Evolutionary conservation across 2,888 invertebrate species (phyloP), one percentile per base, ranked within the genome.

Genomic region (Gymnosoma rotundatum): DNA sequence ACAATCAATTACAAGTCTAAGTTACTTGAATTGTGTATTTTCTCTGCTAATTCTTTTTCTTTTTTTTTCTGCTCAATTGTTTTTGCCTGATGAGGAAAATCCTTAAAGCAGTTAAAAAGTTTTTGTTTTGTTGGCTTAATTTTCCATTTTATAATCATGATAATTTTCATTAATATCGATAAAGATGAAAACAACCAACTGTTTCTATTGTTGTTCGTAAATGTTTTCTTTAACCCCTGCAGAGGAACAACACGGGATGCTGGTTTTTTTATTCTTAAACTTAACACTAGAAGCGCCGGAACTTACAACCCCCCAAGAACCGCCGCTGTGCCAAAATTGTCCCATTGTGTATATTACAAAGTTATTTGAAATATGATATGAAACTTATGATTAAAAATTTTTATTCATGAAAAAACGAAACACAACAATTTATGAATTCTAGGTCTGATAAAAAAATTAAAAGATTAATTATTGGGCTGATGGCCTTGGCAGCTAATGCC

Each of bases 111-210:
- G 21, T 61, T 54, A 38, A 50, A 83, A 78, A 69, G 48, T 67
- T 80, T 83, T 74, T 50, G 5, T 74, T 64, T 16, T 72, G 64
- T 61, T 76, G 72, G 72, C 72, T 76, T 78, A 73, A 73, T 74
- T 83, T 83, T 36, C 32, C 38, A 18, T 83, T 54, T 69, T 60
- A 21, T 52, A 74, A 83, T 74, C 45, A 70, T 69, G 64, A 74
- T 74, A 69, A 78, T 83, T 83, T 83, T 70, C 69, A 58, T 74
- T 74, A 42, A 74, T 74, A 74, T 83, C 74, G 64, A 78, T 78
- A 66, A 78, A 58, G 56, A 63, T 50, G 45, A 64, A 63, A 64
- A 74, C 16, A 69, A 21, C 14, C 16, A 63, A 69, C 38, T 50
- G 12, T 25, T 81, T 60, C 50, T 45, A 36, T 61, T 66, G 36